These are phyloP conservation scores for Notarius quadriscutis DNA, from an alignment of 2,113 vertebrate genomes.

Conservation along the genomic window DNA sequence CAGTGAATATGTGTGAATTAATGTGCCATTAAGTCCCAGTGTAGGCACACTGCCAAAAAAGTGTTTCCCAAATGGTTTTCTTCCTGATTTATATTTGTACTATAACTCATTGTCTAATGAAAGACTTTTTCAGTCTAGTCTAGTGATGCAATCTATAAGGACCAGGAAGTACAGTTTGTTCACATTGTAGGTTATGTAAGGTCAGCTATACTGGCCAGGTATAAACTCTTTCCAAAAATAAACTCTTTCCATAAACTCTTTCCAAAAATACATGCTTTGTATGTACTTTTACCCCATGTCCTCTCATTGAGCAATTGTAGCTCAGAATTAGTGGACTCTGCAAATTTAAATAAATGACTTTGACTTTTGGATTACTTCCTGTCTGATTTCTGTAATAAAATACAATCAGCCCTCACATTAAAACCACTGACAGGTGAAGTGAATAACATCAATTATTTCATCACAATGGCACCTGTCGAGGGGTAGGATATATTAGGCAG, in stretches of 20 bases:
- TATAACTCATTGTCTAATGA: neutral
- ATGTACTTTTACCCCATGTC: neutral
- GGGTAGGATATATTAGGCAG: no score
- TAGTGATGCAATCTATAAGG: neutral
- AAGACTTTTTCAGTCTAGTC: neutral
- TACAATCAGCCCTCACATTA: neutral
- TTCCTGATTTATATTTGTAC: neutral
- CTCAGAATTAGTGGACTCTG: slow-evolving; percentile 40
- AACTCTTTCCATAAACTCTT: neutral
- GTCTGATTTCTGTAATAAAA: neutral
- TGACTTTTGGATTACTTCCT: neutral
- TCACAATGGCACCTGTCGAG: no score
- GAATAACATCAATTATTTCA: no score
- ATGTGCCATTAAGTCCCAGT: neutral
- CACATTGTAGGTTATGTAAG: neutral
- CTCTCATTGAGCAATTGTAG: neutral
- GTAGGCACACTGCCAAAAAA: neutral
- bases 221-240: neutral
- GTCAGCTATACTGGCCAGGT: neutral
- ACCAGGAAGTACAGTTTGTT: slow-evolving; percentile 2
- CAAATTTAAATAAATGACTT: neutral
- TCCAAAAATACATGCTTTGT: neutral
- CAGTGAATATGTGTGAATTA: neutral
- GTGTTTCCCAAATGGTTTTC: neutral
- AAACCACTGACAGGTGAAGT: no score